Conservation (phyloP, 2,113 vertebrate species). For the Sitta europaea region DNA sequence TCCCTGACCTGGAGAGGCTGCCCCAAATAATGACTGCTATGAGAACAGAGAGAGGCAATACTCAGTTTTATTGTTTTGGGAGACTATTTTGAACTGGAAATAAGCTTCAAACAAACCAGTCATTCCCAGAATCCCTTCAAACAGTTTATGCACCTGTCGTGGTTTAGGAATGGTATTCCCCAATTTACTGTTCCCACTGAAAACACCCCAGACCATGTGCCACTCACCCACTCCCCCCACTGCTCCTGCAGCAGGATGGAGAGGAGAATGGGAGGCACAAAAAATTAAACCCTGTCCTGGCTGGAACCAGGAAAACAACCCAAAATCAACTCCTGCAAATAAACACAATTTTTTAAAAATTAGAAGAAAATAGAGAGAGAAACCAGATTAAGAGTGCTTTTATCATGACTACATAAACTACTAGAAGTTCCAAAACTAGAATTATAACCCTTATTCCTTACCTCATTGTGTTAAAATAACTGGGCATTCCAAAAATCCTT, state of each 20-base stretch:
- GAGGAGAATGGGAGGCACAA: not conserved
- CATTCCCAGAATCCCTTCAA: not conserved
- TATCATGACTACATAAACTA: not conserved
- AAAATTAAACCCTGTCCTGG: not conserved
- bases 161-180: not conserved
- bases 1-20: not conserved
- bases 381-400: not conserved
- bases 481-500: not conserved
- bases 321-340: not conserved
- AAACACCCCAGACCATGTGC: not conserved
- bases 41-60: not conserved
- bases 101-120: not conserved
- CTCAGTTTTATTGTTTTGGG: constrained; percentile 15
- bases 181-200: not conserved
- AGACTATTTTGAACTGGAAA: not conserved
- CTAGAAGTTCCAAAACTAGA: not conserved
- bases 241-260: not conserved
- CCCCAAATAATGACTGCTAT: not conserved
- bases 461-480: not conserved
- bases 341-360: not conserved
- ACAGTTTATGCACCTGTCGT: not conserved
- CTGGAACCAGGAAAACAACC: not conserved
- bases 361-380: not conserved
- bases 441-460: not conserved
- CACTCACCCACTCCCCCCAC: not conserved